Base-by-base conservation (phyloP, 2,888 invertebrate genomes). In the Selenia dentaria region DNA sequence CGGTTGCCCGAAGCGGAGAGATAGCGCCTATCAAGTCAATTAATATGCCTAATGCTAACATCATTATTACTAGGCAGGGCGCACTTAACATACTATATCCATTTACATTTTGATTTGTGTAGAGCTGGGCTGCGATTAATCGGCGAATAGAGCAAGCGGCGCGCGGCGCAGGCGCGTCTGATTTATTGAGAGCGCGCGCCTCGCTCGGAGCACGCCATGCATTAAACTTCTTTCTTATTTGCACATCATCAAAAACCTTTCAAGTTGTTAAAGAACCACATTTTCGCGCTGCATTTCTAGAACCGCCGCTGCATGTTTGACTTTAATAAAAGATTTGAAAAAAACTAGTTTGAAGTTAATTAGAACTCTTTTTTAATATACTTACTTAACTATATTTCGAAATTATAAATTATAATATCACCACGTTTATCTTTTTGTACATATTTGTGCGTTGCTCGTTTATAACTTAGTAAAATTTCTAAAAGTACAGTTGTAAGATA, bases 1-100 rank as follows among this genome's bases (percentile, higher is more conserved):
- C 74, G 70, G 78, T 71, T 70, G 69, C 74, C 70, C 67, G 70
- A 62, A 65, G 64, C 58, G 66, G 59, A 76, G 74, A 83, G 87
- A 88, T 87, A 85, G 81, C 81, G 76, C 76, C 79, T 80, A 85
- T 84, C 81, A 79, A 72, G 71, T 76, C 88, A 88, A 89, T 90
- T 89, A 89, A 90, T 89, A 89, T 87, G 85, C 84, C 88, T 90
- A 90, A 90, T 90, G 89, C 89, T 88, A 90, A 90, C 89, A 90
- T 90, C 89, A 89, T 90, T 90, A 90, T 90, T 90, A 89, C 87
- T 78, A 79, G 85, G 78, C 81, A 76, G 72, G 74, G 82, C 79
- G 84, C 84, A 84, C 87, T 89, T 88, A 87, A 83, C 87, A 85
- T 87, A 86, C 83, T 86, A 86, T 88, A 89, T 89, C 85, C 87